phyloP scores from a whole-genome alignment of 2,797 vertebrate species.

The Fundulus diaphanus region DNA sequence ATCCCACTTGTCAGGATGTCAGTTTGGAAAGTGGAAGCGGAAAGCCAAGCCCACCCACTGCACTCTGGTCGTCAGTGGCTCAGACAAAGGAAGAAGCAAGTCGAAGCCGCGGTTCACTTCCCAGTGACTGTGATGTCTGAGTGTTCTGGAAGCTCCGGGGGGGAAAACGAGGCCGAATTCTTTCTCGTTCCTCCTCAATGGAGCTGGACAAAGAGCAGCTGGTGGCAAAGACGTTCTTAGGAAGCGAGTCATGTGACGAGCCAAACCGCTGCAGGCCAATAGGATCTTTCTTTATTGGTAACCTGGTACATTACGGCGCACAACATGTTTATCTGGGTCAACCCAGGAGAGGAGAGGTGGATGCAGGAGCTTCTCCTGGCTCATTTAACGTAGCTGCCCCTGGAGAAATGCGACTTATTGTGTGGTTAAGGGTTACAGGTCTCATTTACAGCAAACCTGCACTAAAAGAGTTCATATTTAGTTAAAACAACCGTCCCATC shows the following conservation, averaged over 20 bases:
- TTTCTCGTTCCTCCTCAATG: constrained; percentile 26
- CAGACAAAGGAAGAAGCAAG: not conserved
- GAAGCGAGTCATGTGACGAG: constrained; percentile 52
- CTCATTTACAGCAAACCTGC: not conserved
- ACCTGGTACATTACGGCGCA: not conserved
- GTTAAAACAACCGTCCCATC: constrained; percentile 19
- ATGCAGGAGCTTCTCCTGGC: constrained; percentile 3
- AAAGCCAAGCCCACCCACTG: constrained; percentile 12
- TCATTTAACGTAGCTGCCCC: not conserved
- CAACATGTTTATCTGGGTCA: constrained; percentile 72
- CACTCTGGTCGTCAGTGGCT: constrained; percentile 16
- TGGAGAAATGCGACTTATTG: not conserved
- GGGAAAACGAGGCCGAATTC: constrained; percentile 19
- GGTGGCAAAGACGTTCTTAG: constrained; percentile 46
- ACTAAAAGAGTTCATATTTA: constrained; percentile 23
- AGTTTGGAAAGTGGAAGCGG: constrained; percentile 23
- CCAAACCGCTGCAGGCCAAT: constrained; percentile 35
- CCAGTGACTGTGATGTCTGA: constrained; percentile 41
- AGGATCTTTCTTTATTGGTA: constrained; percentile 45
- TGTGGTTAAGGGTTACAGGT: not conserved
- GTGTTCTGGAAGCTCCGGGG: constrained; percentile 23
- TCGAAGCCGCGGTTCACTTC: constrained; percentile 25
- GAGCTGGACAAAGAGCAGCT: constrained; percentile 55
- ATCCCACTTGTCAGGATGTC: constrained; percentile 17
- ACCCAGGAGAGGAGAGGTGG: constrained; percentile 24